Percentiles rank a stretch among this genome's conserved stretches.
phyloP scores from a whole-genome alignment of 2,888 invertebrate genomes.

The Metopia argyrocephala region DNA sequence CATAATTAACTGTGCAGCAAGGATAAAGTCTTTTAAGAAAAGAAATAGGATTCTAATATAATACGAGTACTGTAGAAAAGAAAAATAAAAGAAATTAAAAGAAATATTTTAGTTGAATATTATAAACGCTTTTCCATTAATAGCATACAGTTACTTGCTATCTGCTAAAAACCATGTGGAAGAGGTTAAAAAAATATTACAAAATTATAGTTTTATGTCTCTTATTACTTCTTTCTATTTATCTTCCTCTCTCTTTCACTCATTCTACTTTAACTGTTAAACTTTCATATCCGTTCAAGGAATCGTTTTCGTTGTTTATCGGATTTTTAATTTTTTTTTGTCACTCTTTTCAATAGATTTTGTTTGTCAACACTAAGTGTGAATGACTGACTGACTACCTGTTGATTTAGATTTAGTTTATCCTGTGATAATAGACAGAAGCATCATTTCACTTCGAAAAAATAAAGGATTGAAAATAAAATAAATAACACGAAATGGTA shows the following conservation, averaged over 20 bases:
- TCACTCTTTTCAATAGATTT: not conserved
- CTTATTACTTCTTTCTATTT: not conserved
- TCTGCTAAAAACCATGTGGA: no score
- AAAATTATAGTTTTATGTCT: no score
- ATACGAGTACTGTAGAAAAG: not conserved
- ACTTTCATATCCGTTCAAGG: conserved; percentile 74
- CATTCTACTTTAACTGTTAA: conserved; percentile 25
- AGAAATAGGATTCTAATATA: conserved; percentile 30
- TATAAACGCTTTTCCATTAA: no score
- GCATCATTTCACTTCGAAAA: not conserved
- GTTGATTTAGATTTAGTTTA: conserved; percentile 31
- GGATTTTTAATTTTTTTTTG: not conserved
- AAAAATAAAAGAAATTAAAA: not conserved
- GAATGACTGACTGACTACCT: conserved; percentile 25
- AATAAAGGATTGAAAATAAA: not conserved
- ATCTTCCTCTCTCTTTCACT: not conserved
- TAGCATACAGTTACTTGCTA: no score
- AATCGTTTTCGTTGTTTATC: conserved; percentile 54
- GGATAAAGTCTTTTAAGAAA: no score
- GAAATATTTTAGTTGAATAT: no score
- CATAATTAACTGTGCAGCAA: conserved; percentile 39
- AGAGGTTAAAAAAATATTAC: no score
- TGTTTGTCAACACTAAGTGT: conserved; percentile 3
- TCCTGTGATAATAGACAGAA: not conserved
- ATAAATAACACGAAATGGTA: not conserved